Evolutionary conservation across 64 coral and sea anemone genomes (phyloP).

Genomic region (Actinia tenebrosa): DNA sequence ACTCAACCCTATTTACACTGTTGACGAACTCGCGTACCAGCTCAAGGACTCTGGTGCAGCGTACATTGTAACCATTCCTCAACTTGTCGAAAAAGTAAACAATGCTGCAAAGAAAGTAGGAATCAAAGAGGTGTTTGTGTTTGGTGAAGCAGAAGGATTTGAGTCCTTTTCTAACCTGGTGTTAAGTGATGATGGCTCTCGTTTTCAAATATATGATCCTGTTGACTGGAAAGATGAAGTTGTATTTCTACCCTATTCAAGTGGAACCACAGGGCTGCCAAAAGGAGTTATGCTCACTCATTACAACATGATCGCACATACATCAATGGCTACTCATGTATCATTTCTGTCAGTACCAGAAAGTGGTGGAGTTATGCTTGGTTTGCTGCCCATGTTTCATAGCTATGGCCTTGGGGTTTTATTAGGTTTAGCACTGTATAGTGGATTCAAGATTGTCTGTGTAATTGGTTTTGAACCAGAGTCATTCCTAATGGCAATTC

Average conservation of each 20-base stretch:
- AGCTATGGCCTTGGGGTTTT: constrained; percentile 29
- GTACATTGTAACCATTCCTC: constrained; percentile 27
- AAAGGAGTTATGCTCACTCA: constrained; percentile 76
- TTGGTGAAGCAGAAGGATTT: constrained; percentile 48
- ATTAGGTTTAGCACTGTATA: background rate
- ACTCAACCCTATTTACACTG: constrained; percentile 43
- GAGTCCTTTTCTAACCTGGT: constrained; percentile 19
- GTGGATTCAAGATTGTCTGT: constrained; percentile 8
- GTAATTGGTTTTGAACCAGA: constrained; percentile 31
- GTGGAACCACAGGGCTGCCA: constrained; percentile 61
- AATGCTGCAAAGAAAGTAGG: constrained; percentile 25
- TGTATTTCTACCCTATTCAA: constrained; percentile 47
- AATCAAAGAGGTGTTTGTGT: constrained; percentile 39
- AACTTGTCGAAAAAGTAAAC: constrained; percentile 30
- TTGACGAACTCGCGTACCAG: constrained; percentile 34
- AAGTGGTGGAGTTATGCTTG: background rate
- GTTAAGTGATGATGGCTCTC: constrained; percentile 32
- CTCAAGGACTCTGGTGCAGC: constrained; percentile 39
- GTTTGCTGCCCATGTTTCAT: constrained; percentile 37
- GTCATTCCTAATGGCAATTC: constrained; percentile 25
- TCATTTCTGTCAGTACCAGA: background rate
- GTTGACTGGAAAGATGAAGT: constrained; percentile 49
- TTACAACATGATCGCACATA: constrained; percentile 39
- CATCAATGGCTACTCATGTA: background rate
- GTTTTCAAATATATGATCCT: constrained; percentile 22